phyloP scores from a whole-genome alignment of 2,797 vertebrate genomes.

The Myiotriccus ornatus region DNA sequence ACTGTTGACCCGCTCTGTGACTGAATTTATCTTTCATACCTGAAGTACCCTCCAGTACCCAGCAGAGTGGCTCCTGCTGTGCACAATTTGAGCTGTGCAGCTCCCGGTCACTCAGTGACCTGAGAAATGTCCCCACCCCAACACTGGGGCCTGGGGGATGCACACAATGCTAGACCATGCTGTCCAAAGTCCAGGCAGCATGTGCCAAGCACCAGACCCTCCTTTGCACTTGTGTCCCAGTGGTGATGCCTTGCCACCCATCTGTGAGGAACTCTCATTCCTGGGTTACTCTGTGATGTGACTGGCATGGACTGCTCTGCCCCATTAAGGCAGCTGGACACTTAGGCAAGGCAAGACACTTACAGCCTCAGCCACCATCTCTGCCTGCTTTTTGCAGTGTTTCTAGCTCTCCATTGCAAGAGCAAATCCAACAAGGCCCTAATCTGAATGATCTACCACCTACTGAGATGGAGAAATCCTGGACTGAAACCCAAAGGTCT shows the following conservation, averaged over 20 bases:
- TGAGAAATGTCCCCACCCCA: neutral
- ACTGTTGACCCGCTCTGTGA: neutral
- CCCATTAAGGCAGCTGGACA: fast-evolving
- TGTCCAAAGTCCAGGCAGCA: neutral
- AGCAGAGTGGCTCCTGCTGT: neutral
- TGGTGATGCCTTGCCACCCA: neutral
- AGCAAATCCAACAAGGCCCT: neutral
- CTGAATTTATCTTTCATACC: neutral
- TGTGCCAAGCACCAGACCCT: neutral
- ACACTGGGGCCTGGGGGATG: neutral
- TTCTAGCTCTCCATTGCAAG: neutral
- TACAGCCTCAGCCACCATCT: neutral
- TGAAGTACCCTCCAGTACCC: neutral
- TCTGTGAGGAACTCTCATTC: neutral
- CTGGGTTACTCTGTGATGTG: neutral
- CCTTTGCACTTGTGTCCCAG: fast-evolving
- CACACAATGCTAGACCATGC: fast-evolving
- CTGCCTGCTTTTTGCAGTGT: neutral
- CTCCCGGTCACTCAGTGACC: neutral
- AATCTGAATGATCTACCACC: neutral
- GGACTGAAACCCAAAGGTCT: fast-evolving
- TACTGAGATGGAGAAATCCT: neutral
- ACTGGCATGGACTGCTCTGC: neutral
- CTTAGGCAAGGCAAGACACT: neutral
- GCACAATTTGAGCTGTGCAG: neutral